These are phyloP conservation scores for Leuctra nigra DNA, from an alignment of 2,888 invertebrate species.

Conservation along the genomic window DNA sequence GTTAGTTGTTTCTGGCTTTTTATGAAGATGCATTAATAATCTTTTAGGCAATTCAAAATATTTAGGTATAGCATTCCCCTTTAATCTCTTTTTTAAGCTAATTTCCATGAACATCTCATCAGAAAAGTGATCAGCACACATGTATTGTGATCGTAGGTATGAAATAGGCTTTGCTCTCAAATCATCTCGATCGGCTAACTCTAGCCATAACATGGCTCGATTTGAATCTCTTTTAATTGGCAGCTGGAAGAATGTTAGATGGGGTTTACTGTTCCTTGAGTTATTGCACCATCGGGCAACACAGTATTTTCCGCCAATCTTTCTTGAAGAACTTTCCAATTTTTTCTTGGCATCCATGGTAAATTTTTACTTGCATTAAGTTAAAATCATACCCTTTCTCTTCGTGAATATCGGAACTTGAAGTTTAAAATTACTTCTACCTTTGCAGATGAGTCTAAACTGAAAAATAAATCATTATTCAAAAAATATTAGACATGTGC, in stretches of 20 bases:
- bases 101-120: slow-evolving; percentile 26
- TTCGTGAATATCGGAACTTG: too few relatives aligned
- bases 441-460: too few relatives aligned
- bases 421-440: too few relatives aligned
- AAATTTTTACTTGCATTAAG: too few relatives aligned
- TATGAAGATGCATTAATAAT: neutral
- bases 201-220: slow-evolving; percentile 22
- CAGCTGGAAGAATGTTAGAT: slow-evolving; percentile 18
- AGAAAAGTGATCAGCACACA: slow-evolving; percentile 24
- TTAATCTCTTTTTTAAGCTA: slow-evolving; percentile 17
- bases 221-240: slow-evolving; percentile 8
- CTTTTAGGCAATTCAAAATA: neutral
- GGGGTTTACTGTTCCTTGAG: slow-evolving; percentile 9
- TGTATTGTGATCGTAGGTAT: slow-evolving; percentile 12
- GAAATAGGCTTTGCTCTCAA: slow-evolving; percentile 1
- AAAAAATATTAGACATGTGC: too few relatives aligned
- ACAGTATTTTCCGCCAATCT: slow-evolving; percentile 21
- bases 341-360: too few relatives aligned
- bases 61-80: slow-evolving; percentile 25
- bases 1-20: neutral
- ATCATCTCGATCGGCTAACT: slow-evolving; percentile 25
- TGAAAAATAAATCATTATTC: too few relatives aligned
- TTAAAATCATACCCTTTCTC: too few relatives aligned
- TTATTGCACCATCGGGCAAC: slow-evolving; percentile 24
- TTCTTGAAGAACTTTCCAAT: too few relatives aligned